phyloP scores from a whole-genome alignment of 1,140 invertebrate species.

The Penaeus japonicus region DNA sequence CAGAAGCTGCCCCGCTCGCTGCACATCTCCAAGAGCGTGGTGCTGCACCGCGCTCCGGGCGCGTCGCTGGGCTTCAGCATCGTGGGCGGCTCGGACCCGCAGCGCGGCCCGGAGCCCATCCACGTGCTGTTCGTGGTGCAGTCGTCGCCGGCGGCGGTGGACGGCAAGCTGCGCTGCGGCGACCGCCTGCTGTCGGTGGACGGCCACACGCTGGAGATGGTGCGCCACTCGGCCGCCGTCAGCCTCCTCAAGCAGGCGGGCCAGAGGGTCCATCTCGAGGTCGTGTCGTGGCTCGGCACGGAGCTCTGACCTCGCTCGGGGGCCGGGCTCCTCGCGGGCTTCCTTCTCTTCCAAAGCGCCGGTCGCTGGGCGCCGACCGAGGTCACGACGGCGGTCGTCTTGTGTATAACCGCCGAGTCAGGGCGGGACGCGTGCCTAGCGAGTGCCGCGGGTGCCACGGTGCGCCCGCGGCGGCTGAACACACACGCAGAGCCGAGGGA shows the following conservation, averaged over 20 bases:
- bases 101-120: conserved; percentile 65
- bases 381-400: too few species aligned
- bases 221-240: conserved; percentile 66
- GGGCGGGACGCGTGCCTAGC: too few species aligned
- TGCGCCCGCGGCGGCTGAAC: too few species aligned
- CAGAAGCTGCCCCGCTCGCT: conserved; percentile 67
- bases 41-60: conserved; percentile 62
- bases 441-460: too few species aligned
- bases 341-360: neutral
- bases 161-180: conserved; percentile 66
- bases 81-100: conserved; percentile 67
- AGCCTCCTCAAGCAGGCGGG: conserved; percentile 66
- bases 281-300: conserved; percentile 64
- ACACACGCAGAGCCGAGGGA: too few species aligned
- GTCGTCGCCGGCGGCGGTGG: conserved; percentile 67
- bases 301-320: conserved; percentile 60
- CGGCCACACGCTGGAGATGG: conserved; percentile 65
- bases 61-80: conserved; percentile 68
- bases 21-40: conserved; percentile 66
- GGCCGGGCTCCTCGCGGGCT: neutral
- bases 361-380: too few species aligned
- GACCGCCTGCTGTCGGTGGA: conserved; percentile 68
- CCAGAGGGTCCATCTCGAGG: conserved; percentile 66
- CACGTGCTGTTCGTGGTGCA: conserved; percentile 68
- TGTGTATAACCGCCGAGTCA: too few species aligned